Evolutionary conservation across 2,888 invertebrate species (phyloP), one percentile per base, ranked within the genome.

Genomic region (Metallyticus violacea): DNA sequence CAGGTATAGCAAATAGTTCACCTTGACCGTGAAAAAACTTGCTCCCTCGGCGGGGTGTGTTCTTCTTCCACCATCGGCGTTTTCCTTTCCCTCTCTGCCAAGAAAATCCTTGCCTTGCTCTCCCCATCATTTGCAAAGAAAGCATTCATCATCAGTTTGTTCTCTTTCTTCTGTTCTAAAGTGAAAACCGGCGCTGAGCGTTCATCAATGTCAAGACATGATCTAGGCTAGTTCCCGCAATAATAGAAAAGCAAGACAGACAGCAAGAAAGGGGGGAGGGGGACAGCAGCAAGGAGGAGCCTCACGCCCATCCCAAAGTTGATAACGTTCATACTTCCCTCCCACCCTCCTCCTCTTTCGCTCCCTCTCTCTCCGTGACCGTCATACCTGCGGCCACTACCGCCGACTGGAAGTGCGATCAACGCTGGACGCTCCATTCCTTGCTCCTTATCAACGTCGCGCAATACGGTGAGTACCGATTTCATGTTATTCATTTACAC

Each of bases 11-110:
- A 22, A 62, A 62, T 62, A 62, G 40, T 30, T 81, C 81, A 81
- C 81, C 81, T 81, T 81, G 81, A 81, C 81, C 81, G 40, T 81
- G 81, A 81, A 25, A 26, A 80, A n/a, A 79, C 28, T 80, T 29
- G 80, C 29, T 29, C 15, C 80, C 40, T 62, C 40, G 40, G 40
- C 40, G 40, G 40, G 40, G 40, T 62, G 40, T 62, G 9, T 62
- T 62, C 40, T 62, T 62, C 78, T 80, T 28, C 80, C 80, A n/a
- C n/a, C n/a, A n/a, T n/a, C n/a, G n/a, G n/a, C n/a, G n/a, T n/a
- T n/a, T n/a, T 62, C 40, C 40, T 62, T 62, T 62, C 40, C 40
- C 40, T 62, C 40, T 62, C 40, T 62, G 40, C 40, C 40, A 27
- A 79, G 79, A 5, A 22, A 25, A 26, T 26, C 22, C 28, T n/a